Base-by-base conservation (phyloP, 2,113 vertebrate genomes). In the Melanostigma gelatinosum region DNA sequence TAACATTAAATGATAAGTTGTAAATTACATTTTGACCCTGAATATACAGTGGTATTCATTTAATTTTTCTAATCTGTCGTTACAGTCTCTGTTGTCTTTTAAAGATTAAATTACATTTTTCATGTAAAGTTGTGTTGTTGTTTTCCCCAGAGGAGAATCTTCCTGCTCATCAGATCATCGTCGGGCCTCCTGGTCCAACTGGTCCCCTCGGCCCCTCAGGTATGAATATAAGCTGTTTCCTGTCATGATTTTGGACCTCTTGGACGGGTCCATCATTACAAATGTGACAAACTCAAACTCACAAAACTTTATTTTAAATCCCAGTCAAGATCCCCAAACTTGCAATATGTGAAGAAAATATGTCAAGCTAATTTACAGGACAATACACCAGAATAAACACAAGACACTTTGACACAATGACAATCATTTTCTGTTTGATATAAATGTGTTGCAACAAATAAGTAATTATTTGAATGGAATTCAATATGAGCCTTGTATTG, bases 141-240 rank as follows among this genome's bases (percentile, higher is more conserved):
- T 67, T 65, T 83, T 66, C 24, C 55, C 27, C 69, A 92, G 87
- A 90, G 55, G 86, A 85, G 27, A 69, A 40, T 58, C 44, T 65
- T 3, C 32, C 82, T 40, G 46, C 54, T 44, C 70, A 86, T 61
- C 69, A 22, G 55, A 48, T 76, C 3, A 1, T 79, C 22, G 62
- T 83, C 74, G 96, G 97, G 4, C 96, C 96, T 18, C 91, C 94
- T 4, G 96, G 96, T 16, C 89, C 92, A 55, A 34, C 77, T 0
- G 93, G 94, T 52, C 90, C 92, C 4, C 16, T 71, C 0, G 94
- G 94, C 12, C 89, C 88, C 42, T 64, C 89, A 88, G 94, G 94
- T 94, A 89, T 11, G 69, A 83, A 65, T 63, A 24, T n/a, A n/a
- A 55, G 3, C 34, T 18, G 2, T 29, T 82, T 70, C 11, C 7